These are phyloP conservation scores for Branchinecta lynchi DNA, from an alignment of 1,140 invertebrate genomes.

Conservation along the genomic window DNA sequence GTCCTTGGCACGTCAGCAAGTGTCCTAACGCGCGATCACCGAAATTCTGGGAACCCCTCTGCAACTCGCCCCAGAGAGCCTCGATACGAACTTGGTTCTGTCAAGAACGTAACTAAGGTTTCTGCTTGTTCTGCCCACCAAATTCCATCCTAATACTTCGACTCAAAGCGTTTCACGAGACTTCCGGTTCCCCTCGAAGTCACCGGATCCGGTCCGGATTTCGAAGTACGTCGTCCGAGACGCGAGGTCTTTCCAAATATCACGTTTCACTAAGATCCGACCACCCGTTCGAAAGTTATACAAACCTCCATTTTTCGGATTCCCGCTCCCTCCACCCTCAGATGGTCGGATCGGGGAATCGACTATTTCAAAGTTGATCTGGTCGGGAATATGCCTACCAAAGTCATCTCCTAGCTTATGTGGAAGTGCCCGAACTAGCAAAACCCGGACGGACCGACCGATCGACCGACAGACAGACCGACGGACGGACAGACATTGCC, in stretches of 20 bases:
- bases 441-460: background rate
- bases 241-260: too few species aligned
- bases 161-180: too few species aligned
- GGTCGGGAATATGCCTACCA: constrained; percentile 4
- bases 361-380: constrained; percentile 2
- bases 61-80: background rate
- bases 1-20: too few species aligned
- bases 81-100: background rate
- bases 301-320: background rate
- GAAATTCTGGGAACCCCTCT: too few species aligned
- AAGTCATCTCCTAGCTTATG: background rate
- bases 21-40: too few species aligned
- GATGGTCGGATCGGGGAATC: constrained; percentile 4
- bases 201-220: too few species aligned
- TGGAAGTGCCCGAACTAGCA: constrained; percentile 8
- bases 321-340: background rate
- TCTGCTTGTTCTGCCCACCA: constrained; percentile 1
- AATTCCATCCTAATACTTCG: background rate
- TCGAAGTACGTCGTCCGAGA: too few species aligned
- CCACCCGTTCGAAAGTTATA: constrained; percentile 1
- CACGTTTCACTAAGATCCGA: background rate
- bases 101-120: background rate
- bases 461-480: background rate
- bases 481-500: too few species aligned
- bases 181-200: too few species aligned